Base-by-base conservation (phyloP, 2,888 invertebrate species). In the Scelioninae gen. 2 region DNA sequence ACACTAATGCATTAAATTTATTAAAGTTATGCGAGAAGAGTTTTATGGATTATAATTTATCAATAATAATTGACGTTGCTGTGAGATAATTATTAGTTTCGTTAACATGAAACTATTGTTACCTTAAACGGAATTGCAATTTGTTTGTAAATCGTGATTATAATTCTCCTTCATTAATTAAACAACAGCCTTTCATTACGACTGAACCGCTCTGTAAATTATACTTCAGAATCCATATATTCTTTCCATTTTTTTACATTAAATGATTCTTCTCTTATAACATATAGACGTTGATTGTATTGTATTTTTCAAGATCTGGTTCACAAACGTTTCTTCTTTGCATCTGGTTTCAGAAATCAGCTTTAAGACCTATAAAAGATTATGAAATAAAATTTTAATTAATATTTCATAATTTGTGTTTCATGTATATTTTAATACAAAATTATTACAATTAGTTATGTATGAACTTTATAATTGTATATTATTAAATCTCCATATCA, bases 271-370 rank as follows among this genome's bases (percentile, higher is more conserved):
- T 46, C 46, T 45, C 35, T 53, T 16, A 13, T 22, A 22, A 19
- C 52, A 13, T 7, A 16, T 13, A 37, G 45, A 64, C 46, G 45
- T 3, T 9, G 55, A 64, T 55, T 64, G 43, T 37, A 64, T 64
- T 64, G 64, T 64, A 19, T 64, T 45, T 64, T 64, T 64, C 64
- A 64, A 64, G 53, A 64, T 64, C 64, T 64, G 55, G 64, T 64
- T 64, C 55, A 64, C 64, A 64, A 43, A 37, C 9, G 28, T 55
- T 55, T 11, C 13, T 41, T 13, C 15, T 13, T 5, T 5, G 3
- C 3, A 22, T 43, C 15, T 10, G 13, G 13, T 22, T 5, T 22
- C 22, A 2, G 53, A 43, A 64, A 0, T 33, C 11, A 41, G 11
- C 53, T 50, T 45, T 25, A 22, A 19, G 45, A 53, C 53, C 64